These are phyloP conservation scores for Sebastes baramenuke DNA, from an alignment of 2,797 vertebrate genomes.

Conservation along the genomic window DNA sequence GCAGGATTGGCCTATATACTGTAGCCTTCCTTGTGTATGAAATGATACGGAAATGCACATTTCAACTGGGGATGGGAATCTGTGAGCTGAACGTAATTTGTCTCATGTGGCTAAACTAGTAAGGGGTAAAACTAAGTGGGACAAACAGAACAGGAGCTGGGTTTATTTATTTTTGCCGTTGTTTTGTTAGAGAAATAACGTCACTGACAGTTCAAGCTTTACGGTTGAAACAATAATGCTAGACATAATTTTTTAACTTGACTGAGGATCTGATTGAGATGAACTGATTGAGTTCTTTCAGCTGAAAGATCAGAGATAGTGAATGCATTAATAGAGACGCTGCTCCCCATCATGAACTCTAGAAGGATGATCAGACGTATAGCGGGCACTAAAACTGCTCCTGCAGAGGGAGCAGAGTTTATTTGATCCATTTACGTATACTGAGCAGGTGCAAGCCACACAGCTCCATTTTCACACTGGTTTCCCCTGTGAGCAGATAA, in stretches of 20 bases:
- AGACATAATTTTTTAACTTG: background rate
- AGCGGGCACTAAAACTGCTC: background rate
- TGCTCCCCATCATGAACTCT: background rate
- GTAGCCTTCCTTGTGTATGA: background rate
- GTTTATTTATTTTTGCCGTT: background rate
- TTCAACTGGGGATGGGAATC: background rate
- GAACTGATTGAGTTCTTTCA: background rate
- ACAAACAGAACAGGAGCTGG: background rate
- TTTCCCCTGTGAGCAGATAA: background rate
- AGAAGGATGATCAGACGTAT: background rate
- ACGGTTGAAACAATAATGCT: background rate
- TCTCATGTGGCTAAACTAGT: background rate
- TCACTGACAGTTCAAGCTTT: background rate
- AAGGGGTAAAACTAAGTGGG: background rate
- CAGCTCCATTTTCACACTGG: background rate
- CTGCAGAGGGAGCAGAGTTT: background rate
- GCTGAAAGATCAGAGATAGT: background rate
- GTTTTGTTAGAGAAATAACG: background rate
- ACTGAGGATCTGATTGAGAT: background rate
- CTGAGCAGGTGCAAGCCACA: background rate
- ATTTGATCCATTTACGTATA: background rate
- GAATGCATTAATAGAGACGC: background rate
- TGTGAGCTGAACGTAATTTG: background rate
- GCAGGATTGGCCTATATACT: constrained; percentile 8
- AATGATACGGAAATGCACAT: background rate